phyloP scores from a whole-genome alignment of 1,140 invertebrate genomes.

The Tenebrio molitor region DNA sequence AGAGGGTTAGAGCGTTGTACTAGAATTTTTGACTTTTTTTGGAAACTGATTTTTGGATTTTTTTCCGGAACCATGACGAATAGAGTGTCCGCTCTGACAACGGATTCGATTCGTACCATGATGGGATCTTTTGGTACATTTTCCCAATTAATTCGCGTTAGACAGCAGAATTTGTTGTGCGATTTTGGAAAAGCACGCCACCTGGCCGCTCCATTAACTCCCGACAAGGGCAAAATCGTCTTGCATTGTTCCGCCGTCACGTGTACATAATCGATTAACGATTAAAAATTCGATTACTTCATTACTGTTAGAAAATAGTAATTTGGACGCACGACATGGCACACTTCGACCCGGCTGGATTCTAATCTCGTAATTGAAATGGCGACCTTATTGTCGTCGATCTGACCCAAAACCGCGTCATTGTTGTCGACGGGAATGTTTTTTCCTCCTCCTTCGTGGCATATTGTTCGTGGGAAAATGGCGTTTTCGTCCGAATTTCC shows the following conservation, averaged over 20 bases:
- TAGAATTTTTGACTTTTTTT: no score
- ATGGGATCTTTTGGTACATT: no score
- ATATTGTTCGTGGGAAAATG: conserved; percentile 1
- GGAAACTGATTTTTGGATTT: no score
- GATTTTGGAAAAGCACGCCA: neutral
- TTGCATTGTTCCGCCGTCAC: conserved; percentile 2
- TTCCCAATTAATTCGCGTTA: no score
- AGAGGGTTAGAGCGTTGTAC: no score
- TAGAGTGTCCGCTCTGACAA: no score
- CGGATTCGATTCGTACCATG: no score
- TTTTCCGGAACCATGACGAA: no score
- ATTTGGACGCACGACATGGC: conserved; percentile 26
- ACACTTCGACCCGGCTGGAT: conserved; percentile 2
- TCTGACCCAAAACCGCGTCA: conserved; percentile 7
- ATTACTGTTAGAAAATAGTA: conserved; percentile 12
- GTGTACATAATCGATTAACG: conserved; percentile 21
- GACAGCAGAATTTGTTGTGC: neutral
- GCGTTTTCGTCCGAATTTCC: neutral
- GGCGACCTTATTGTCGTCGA: neutral
- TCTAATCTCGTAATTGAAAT: conserved; percentile 5
- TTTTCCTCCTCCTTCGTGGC: neutral
- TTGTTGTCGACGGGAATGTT: no score
- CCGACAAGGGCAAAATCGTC: conserved; percentile 1
- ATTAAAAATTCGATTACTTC: conserved; percentile 34
- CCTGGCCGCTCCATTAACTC: neutral